Percentiles rank a stretch among this genome's conserved stretches.
Conservation (phyloP, 2,113 vertebrate species). For the Triplophysa tibetana region DNA sequence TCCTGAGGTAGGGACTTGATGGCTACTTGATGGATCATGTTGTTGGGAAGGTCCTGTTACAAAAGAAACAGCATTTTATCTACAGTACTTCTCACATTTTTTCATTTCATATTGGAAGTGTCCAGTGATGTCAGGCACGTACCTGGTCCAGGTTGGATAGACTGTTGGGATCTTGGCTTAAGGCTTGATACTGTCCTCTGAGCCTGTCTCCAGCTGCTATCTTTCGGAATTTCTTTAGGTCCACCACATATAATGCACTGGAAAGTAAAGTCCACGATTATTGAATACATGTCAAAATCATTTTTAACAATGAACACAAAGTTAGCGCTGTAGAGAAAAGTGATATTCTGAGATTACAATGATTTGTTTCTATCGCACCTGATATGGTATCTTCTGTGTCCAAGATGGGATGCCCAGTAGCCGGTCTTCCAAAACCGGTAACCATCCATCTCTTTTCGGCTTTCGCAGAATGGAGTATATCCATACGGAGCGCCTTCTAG, state of each 20-base stretch:
- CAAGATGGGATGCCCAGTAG: slow-evolving; percentile 94
- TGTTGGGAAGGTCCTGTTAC: slow-evolving; percentile 92
- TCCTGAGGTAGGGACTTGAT: slow-evolving; percentile 97
- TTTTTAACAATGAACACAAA: neutral
- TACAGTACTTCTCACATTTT: neutral
- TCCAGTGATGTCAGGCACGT: neutral
- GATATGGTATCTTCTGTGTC: slow-evolving; percentile 91
- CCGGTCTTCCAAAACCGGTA: slow-evolving; percentile 97
- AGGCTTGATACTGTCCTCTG: slow-evolving; percentile 91
- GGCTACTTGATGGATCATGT: slow-evolving; percentile 97
- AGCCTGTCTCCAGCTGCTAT: slow-evolving; percentile 94
- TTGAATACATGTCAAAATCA: neutral
- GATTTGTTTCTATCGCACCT: slow-evolving; percentile 73
- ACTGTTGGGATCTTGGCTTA: slow-evolving; percentile 96
- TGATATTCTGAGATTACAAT: neutral
- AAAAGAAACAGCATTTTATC: neutral
- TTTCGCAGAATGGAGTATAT: slow-evolving; percentile 96
- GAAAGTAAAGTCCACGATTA: slow-evolving; percentile 29
- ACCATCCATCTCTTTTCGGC: slow-evolving; percentile 93
- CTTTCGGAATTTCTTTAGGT: slow-evolving; percentile 93
- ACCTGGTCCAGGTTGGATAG: slow-evolving; percentile 98
- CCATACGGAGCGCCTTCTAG: slow-evolving; percentile 92
- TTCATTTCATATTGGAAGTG: neutral
- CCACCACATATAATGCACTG: slow-evolving; percentile 94
- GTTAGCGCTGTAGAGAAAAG: neutral